Conservation (phyloP, 2,888 invertebrate species). For the Drosophila glabriapex region DNA sequence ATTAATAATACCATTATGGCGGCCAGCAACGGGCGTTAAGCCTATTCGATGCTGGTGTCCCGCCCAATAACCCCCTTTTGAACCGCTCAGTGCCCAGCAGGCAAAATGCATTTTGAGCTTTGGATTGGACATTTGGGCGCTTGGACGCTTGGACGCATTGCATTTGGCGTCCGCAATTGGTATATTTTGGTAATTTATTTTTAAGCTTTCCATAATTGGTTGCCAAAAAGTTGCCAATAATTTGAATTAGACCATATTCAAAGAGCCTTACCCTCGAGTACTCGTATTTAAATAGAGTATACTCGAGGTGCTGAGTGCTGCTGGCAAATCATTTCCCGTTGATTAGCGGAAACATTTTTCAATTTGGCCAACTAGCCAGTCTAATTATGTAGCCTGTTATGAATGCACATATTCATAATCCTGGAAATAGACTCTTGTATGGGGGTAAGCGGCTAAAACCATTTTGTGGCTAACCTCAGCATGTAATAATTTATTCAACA, state of each 20-base stretch:
- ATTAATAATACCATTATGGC: constrained; percentile 84
- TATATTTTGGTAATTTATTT: constrained; percentile 62
- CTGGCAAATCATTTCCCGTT: constrained; percentile 18
- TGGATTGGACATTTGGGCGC: constrained; percentile 32
- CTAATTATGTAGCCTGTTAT: constrained; percentile 44
- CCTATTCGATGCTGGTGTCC: constrained; percentile 67
- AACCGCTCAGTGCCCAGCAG: neutral
- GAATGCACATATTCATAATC: constrained; percentile 44
- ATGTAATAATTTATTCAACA: constrained; percentile 76
- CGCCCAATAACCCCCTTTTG: constrained; percentile 1
- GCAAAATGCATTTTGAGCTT: constrained; percentile 31
- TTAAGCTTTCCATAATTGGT: constrained; percentile 73
- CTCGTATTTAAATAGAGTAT: neutral
- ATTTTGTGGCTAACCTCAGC: constrained; percentile 77
- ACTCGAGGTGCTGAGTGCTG: constrained; percentile 20
- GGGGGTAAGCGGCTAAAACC: constrained; percentile 71
- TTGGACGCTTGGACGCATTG: constrained; percentile 15
- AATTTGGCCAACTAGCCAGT: neutral
- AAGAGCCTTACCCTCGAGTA: constrained; percentile 14
- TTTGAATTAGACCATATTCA: constrained; percentile 36
- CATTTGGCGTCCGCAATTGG: constrained; percentile 54
- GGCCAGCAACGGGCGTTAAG: constrained; percentile 65
- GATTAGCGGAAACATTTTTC: constrained; percentile 1
- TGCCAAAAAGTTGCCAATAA: constrained; percentile 45
- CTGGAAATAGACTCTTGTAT: constrained; percentile 6